Percentiles rank a stretch among this genome's conserved stretches.
These are phyloP conservation scores for Noctua comes DNA, from an alignment of 2,888 invertebrate genomes.

Conservation along the genomic window DNA sequence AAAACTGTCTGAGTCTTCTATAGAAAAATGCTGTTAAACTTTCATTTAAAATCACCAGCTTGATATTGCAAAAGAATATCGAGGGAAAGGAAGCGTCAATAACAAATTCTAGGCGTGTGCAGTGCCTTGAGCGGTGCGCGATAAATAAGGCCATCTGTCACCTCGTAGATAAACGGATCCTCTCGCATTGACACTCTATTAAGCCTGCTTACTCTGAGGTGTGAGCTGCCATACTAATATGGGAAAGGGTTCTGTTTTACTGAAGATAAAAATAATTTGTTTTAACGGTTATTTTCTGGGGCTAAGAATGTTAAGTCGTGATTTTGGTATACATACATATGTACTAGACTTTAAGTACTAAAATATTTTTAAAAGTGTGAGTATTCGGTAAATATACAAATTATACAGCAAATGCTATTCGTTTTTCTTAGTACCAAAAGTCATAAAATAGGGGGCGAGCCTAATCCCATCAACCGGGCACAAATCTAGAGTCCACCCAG, in stretches of 20 bases:
- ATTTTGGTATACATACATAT: not conserved
- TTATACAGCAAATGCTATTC: not conserved
- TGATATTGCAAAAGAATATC: constrained; percentile 49
- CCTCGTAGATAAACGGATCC: constrained; percentile 56
- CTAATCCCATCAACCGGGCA: too few relatives aligned
- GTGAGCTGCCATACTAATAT: constrained; percentile 38
- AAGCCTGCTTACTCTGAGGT: constrained; percentile 53
- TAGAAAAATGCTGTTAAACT: constrained; percentile 20
- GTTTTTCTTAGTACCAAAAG: not conserved
- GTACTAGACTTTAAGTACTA: not conserved
- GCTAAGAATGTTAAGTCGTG: not conserved
- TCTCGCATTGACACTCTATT: constrained; percentile 58
- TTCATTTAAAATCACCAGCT: constrained; percentile 39
- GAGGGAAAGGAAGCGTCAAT: constrained; percentile 39
- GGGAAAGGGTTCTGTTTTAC: constrained; percentile 34
- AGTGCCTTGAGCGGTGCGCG: constrained; percentile 47
- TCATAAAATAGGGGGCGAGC: not conserved
- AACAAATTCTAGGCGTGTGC: constrained; percentile 60
- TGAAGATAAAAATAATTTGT: constrained; percentile 13
- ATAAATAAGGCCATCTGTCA: constrained; percentile 62
- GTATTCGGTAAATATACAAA: not conserved
- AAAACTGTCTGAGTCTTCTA: not conserved
- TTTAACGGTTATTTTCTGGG: not conserved
- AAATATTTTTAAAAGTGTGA: not conserved
- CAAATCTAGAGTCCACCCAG: too few relatives aligned